Evolutionary conservation across 1,140 invertebrate genomes (phyloP).

Genomic region (Linepithema humile): DNA sequence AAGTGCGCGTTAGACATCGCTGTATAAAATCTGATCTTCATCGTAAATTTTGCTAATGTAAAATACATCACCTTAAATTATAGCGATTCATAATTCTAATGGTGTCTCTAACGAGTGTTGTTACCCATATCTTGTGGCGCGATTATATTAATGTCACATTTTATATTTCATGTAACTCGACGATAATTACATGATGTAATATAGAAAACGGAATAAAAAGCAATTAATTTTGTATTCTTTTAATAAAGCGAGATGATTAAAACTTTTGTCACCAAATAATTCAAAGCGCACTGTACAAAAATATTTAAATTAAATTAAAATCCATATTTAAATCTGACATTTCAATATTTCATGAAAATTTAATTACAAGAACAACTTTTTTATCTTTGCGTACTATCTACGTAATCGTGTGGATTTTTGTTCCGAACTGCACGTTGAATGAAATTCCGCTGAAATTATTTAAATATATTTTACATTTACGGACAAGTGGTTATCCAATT

Average conservation of each 20-base stretch:
- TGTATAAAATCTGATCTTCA: constrained; percentile 7
- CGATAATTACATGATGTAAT: neutral
- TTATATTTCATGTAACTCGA: neutral
- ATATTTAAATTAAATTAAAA: constrained; percentile 16
- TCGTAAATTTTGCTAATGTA: neutral
- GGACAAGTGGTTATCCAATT: constrained; percentile 5
- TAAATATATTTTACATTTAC: constrained; percentile 14
- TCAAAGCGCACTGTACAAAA: neutral
- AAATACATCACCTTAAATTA: neutral
- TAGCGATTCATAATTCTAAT: constrained; percentile 1
- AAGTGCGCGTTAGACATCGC: neutral
- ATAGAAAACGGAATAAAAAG: neutral
- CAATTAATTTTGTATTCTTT: neutral
- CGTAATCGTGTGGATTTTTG: neutral
- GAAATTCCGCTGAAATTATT: neutral
- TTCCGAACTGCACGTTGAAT: neutral
- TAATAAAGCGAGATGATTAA: neutral
- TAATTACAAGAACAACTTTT: constrained; percentile 1
- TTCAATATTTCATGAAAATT: neutral
- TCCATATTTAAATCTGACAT: neutral
- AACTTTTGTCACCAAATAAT: neutral
- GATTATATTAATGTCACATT: neutral
- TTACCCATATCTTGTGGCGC: neutral
- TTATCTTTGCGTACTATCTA: neutral
- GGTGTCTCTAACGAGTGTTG: neutral